A percentile compares a stretch with the other conserved stretches of the same genome.
Evolutionary conservation across 92 coral and sea anemone species (phyloP).

Genomic region (Galaxea fascicularis): DNA sequence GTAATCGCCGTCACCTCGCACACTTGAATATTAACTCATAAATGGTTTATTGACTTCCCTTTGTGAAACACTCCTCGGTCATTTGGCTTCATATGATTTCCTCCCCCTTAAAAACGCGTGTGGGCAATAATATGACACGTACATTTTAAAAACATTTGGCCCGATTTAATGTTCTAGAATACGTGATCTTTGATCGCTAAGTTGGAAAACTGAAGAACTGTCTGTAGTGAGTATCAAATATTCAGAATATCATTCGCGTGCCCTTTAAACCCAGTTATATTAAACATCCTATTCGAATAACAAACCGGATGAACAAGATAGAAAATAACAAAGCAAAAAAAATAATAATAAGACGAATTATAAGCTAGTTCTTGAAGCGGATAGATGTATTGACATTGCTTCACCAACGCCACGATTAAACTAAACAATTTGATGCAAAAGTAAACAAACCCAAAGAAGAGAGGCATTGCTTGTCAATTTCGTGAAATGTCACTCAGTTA

Average conservation of each 20-base stretch:
- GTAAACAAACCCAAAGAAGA: constrained; percentile 25
- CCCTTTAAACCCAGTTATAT: neutral
- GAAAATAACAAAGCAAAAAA: constrained; percentile 30
- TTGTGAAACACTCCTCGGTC: constrained; percentile 5
- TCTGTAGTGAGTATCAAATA: neutral
- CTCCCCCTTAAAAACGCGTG: neutral
- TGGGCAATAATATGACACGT: neutral
- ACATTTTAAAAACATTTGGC: neutral
- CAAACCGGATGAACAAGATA: neutral
- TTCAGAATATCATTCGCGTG: neutral
- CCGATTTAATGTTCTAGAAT: neutral
- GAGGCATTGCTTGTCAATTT: constrained; percentile 11
- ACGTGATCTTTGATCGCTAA: neutral
- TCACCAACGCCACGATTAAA: constrained; percentile 6
- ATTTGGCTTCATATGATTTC: constrained; percentile 2
- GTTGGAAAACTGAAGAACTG: neutral
- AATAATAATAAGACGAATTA: constrained; percentile 51
- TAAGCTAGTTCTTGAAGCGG: constrained; percentile 22
- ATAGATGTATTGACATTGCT: constrained; percentile 54
- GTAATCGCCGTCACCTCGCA: neutral
- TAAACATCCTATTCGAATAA: neutral
- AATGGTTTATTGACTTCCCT: constrained; percentile 27
- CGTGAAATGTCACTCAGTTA: neutral
- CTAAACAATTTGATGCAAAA: constrained; percentile 29
- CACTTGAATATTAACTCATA: constrained; percentile 9